These are phyloP conservation scores for Chlamydotis undulata DNA, from an alignment of 2,113 vertebrate species.

Conservation along the genomic window DNA sequence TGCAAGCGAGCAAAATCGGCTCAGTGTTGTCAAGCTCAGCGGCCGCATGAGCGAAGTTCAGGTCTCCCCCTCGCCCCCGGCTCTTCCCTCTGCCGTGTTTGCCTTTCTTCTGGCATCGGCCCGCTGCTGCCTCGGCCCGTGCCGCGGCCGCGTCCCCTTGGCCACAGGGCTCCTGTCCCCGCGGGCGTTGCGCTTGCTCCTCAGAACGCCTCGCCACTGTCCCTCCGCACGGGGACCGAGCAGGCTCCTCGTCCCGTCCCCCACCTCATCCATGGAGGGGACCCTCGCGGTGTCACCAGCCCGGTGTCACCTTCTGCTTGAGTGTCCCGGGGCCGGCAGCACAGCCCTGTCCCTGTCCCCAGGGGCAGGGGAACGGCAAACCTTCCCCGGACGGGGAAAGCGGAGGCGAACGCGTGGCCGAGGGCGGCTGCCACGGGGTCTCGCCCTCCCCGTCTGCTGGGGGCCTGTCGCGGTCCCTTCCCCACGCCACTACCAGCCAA, in stretches of 20 bases:
- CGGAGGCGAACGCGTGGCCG: rapidly evolving
- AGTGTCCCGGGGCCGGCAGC: neutral
- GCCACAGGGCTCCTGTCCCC: neutral
- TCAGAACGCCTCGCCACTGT: too few species aligned
- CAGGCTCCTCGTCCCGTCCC: neutral
- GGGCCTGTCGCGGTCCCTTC: neutral
- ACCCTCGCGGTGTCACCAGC: neutral
- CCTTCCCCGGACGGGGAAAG: too few species aligned
- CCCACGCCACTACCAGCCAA: rapidly evolving
- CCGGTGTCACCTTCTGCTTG: neutral
- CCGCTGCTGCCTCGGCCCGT: too few species aligned
- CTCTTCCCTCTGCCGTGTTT: neutral
- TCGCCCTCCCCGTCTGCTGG: rapidly evolving
- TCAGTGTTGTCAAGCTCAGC: neutral
- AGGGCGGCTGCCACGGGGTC: neutral
- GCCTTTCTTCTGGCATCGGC: too few species aligned
- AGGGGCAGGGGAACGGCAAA: neutral
- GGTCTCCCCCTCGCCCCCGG: neutral
- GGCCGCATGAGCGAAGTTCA: neutral
- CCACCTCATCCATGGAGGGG: rapidly evolving
- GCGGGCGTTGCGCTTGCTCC: rapidly evolving
- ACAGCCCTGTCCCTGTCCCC: neutral
- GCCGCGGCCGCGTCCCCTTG: neutral
- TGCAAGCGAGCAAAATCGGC: neutral
- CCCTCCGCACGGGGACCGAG: neutral